These are phyloP conservation scores for Chloebia gouldiae DNA, from an alignment of 2,113 vertebrate species.

Conservation along the genomic window DNA sequence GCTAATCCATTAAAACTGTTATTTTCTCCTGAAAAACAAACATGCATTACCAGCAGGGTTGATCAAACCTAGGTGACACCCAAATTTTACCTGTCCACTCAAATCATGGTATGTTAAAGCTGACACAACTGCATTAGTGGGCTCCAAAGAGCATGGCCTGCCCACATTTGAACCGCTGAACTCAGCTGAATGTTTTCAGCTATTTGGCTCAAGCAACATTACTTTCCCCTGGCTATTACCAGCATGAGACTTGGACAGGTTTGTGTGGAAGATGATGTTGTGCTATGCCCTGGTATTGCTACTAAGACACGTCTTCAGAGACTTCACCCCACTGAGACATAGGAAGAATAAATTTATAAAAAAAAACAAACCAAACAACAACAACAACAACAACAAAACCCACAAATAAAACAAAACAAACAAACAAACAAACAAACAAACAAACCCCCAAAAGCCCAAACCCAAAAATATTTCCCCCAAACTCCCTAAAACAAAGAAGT, in stretches of 20 bases:
- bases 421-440: too few relatives aligned
- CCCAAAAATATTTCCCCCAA: not conserved
- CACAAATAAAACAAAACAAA: not conserved
- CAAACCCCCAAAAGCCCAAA: not conserved
- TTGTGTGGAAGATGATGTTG: not conserved
- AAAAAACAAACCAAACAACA: too few relatives aligned
- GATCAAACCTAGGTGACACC: not conserved
- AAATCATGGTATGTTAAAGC: not conserved
- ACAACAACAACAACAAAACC: too few relatives aligned
- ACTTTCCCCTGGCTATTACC: not conserved
- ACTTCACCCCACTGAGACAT: accelerated
- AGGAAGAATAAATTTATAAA: too few relatives aligned
- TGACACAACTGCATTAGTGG: not conserved
- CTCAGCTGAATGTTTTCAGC: not conserved
- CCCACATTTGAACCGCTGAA: not conserved
- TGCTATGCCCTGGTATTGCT: not conserved
- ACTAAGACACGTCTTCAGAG: not conserved
- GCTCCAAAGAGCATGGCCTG: not conserved
- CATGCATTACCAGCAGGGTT: not conserved
- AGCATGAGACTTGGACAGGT: not conserved
- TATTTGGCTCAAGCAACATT: not conserved
- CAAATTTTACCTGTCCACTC: not conserved
- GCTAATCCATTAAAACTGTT: not conserved
- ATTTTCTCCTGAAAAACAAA: not conserved
- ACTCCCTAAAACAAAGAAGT: not conserved